These are phyloP conservation scores for Protophormia terraenovae DNA, from an alignment of 2,888 invertebrate species.

Conservation along the genomic window DNA sequence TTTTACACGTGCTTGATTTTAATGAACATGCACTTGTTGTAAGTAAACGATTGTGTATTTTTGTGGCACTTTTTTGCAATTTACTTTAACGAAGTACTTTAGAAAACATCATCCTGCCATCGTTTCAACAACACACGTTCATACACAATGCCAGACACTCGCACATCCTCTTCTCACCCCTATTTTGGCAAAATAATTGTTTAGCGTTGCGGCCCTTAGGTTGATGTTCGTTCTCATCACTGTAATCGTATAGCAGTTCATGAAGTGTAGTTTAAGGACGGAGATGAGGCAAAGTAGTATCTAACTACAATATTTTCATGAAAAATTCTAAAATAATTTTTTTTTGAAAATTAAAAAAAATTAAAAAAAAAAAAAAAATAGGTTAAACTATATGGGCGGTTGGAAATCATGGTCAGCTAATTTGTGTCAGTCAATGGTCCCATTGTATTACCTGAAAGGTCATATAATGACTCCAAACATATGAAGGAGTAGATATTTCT, in stretches of 20 bases:
- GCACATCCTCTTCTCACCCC: constrained; percentile 10
- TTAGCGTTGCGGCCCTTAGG: constrained; percentile 8
- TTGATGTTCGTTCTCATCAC: neutral
- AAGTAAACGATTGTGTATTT: neutral
- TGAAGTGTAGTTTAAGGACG: neutral
- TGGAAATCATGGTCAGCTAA: no score
- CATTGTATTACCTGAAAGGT: no score
- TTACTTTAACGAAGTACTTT: neutral
- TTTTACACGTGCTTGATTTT: constrained; percentile 62
- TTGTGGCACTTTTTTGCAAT: constrained; percentile 30
- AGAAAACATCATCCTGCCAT: neutral
- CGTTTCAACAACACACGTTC: constrained; percentile 44
- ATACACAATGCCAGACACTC: constrained; percentile 38
- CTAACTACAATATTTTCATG: no score
- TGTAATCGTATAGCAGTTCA: neutral
- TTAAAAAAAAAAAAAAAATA: no score
- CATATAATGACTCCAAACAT: no score
- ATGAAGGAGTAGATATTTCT: no score
- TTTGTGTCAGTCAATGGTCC: no score
- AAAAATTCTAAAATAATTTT: no score
- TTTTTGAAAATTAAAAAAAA: no score
- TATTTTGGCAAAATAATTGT: neutral
- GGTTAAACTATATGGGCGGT: no score
- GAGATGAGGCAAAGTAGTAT: neutral
- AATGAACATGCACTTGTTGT: constrained; percentile 48